Percentiles rank a stretch among this genome's conserved stretches.
phyloP scores from a whole-genome alignment of 2,113 vertebrate species.

The Ardeotis arabs region DNA sequence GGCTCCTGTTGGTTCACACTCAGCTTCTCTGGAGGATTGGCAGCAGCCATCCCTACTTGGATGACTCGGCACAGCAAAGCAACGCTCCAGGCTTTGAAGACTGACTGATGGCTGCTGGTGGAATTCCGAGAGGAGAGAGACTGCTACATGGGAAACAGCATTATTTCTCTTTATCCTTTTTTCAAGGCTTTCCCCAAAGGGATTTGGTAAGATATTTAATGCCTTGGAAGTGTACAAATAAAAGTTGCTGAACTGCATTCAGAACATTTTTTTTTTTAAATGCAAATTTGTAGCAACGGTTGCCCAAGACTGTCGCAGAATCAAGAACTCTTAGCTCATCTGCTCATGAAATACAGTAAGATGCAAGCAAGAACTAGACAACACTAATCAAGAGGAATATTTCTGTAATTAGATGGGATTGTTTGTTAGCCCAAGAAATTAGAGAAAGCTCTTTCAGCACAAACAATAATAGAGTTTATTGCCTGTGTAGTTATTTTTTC shows the following conservation, averaged over 20 bases:
- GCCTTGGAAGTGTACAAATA: neutral
- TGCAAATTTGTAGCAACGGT: neutral
- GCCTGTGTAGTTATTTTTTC: conserved; percentile 52
- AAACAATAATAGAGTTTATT: conserved; percentile 59
- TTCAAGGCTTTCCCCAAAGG: neutral
- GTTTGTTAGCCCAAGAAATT: conserved; percentile 67
- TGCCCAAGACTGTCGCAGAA: neutral
- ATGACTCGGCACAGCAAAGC: neutral
- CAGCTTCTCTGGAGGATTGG: neutral
- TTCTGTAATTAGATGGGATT: conserved; percentile 60
- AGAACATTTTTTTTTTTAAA: neutral
- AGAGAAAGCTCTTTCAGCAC: conserved; percentile 41
- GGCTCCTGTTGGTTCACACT: neutral
- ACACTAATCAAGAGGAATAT: conserved; percentile 56
- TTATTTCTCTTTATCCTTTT: neutral
- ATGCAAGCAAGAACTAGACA: neutral
- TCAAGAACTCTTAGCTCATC: neutral
- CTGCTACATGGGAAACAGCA: fast-evolving
- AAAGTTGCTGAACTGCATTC: neutral
- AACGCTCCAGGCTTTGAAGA: neutral
- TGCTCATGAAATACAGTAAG: neutral
- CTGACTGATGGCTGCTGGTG: neutral
- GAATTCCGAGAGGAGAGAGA: neutral
- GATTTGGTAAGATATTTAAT: too few relatives aligned
- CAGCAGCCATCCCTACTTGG: neutral